Percentiles rank a stretch among this genome's conserved stretches.
phyloP scores from a whole-genome alignment of 1,140 invertebrate species.

The Campodea augens region DNA sequence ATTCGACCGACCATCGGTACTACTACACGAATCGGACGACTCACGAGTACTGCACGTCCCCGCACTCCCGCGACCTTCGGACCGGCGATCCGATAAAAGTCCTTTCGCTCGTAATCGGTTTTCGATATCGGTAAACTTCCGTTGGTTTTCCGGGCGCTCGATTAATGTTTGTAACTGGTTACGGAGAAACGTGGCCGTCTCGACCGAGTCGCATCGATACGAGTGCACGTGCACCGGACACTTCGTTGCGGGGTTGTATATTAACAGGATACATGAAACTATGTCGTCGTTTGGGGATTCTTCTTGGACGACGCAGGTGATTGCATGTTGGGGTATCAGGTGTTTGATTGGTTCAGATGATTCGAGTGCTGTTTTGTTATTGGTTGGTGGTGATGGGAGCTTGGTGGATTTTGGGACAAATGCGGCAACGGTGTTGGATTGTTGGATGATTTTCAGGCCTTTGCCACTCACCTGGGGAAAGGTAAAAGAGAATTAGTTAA shows the following conservation, averaged over 20 bases:
- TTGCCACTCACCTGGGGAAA: conserved; percentile 72
- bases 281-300: conserved; percentile 51
- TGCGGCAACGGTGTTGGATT: conserved; percentile 20
- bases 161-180: conserved; percentile 63
- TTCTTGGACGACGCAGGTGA: conserved; percentile 61
- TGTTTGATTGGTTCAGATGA: conserved; percentile 82
- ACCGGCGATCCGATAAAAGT: conserved; percentile 16
- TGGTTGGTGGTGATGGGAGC: too few relatives aligned
- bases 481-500: conserved; percentile 17
- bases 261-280: conserved; percentile 69
- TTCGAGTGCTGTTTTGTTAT: conserved; percentile 34
- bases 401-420: too few relatives aligned
- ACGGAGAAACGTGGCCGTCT: conserved; percentile 69
- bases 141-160: conserved; percentile 65
- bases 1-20: neutral
- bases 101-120: conserved; percentile 30
- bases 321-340: conserved; percentile 81
- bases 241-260: conserved; percentile 80
- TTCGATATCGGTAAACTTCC: conserved; percentile 63
- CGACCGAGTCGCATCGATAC: conserved; percentile 83
- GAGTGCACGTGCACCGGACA: conserved; percentile 79
- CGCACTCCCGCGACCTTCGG: too few relatives aligned
- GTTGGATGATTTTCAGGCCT: conserved; percentile 83
- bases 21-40: neutral
- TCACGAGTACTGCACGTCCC: too few relatives aligned